Base-by-base conservation (phyloP, 1,140 invertebrate species). In the Drosophila trapezifrons region DNA sequence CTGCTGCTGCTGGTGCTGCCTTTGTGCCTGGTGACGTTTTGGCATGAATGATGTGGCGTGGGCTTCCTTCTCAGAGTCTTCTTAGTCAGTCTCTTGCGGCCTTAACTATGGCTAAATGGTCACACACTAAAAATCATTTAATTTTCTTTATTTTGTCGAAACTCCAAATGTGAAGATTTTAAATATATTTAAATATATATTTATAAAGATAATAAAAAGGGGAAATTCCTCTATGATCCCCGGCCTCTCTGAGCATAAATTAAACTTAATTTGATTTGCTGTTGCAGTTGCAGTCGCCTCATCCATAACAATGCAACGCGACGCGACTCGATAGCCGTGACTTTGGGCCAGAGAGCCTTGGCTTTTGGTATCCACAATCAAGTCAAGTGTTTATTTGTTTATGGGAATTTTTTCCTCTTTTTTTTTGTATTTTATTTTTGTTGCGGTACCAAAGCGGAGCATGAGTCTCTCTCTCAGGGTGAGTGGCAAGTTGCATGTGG, bases 31-130 rank as follows among this genome's bases (percentile, higher is more conserved):
- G 80, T 72, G 77, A 76, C 70, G 80, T 67, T 80, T 75, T 90
- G 80, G 78, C 86, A 81, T 90, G 85, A 90, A 73, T 90, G 85
- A 90, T 90, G 86, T 90, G 85, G 85, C 86, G 85, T 90, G 85
- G 85, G 85, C 58, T 90, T 90, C 78, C 85, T 66, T 80, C 56
- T 66, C 51, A 70, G 60, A 29, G n/a, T 29, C 25, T 29, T 49
- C 27, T 15, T 29, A 29, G 27, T 45, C 37, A 60, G 65, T 56
- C 69, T 46, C 62, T 45, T 65, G 56, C 52, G 54, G 67, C 45
- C 40, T 32, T 25, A 64, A 40, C 27, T 37, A 20, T 35, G 7
- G 17, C 18, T 25, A 35, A 60, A 43, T 15, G 40, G 10, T 15
- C 22, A 35, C 51, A 13, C 18, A 15, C 27, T 15, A 37, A 38